A percentile compares a stretch with the other conserved stretches of the same genome.
phyloP scores from a whole-genome alignment of 2,888 invertebrate genomes.

The Carterocephalus palaemon region DNA sequence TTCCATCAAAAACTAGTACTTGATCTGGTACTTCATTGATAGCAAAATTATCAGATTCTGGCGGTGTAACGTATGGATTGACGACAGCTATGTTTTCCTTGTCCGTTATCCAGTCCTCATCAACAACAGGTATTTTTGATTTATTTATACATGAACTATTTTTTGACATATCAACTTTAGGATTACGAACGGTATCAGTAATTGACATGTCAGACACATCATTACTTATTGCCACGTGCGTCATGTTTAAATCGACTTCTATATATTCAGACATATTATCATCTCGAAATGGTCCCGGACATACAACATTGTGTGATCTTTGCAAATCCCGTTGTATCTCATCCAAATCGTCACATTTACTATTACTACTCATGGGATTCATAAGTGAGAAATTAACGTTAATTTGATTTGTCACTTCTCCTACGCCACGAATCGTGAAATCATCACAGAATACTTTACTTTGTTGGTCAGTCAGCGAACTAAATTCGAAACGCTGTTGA shows the following conservation, averaged over 20 bases:
- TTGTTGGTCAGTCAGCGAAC: slow-evolving; percentile 52
- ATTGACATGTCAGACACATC: slow-evolving; percentile 65
- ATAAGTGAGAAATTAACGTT: slow-evolving; percentile 58
- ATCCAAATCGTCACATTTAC: slow-evolving; percentile 55
- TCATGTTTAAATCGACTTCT: slow-evolving; percentile 61
- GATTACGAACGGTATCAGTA: slow-evolving; percentile 56
- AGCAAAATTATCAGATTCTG: slow-evolving; percentile 52
- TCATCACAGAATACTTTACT: slow-evolving; percentile 58
- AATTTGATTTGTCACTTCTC: slow-evolving; percentile 53
- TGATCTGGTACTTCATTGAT: slow-evolving; percentile 50
- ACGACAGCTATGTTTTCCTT: slow-evolving; percentile 62
- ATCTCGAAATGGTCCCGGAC: slow-evolving; percentile 39
- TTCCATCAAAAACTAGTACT: slow-evolving; percentile 65
- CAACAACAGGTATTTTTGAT: slow-evolving; percentile 35
- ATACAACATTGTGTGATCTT: slow-evolving; percentile 35
- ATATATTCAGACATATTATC: slow-evolving; percentile 55
- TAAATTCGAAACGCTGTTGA: slow-evolving; percentile 53
- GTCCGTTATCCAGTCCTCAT: slow-evolving; percentile 52
- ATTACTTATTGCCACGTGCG: slow-evolving; percentile 40
- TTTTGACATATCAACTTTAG: slow-evolving; percentile 50
- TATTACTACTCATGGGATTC: slow-evolving; percentile 36
- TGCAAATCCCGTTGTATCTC: slow-evolving; percentile 55
- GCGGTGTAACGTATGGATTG: slow-evolving; percentile 55
- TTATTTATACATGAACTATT: slow-evolving; percentile 31
- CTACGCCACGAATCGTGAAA: slow-evolving; percentile 40